A percentile compares a stretch with the other conserved stretches of the same genome.
These are phyloP conservation scores for Epinotia brunnichana DNA, from an alignment of 2,888 invertebrate genomes.

Conservation along the genomic window DNA sequence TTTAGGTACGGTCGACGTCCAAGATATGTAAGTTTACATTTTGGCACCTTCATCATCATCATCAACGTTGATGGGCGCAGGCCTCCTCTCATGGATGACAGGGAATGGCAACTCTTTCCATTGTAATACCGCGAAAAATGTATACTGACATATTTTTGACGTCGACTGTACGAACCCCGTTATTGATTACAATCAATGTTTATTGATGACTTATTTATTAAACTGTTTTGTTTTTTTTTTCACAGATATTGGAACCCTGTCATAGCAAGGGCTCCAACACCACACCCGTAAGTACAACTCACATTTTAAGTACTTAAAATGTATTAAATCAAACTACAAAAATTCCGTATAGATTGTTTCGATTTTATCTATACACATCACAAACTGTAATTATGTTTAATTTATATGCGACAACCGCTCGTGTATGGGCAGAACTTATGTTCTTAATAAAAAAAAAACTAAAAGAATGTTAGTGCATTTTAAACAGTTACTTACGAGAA, in stretches of 20 bases:
- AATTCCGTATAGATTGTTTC: not conserved
- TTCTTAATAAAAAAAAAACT: not conserved
- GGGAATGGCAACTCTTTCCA: too few relatives aligned
- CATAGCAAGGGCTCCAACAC: constrained; percentile 33
- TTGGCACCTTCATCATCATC: too few relatives aligned
- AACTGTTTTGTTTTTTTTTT: constrained; percentile 9
- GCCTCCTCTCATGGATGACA: too few relatives aligned
- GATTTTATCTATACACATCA: constrained; percentile 24
- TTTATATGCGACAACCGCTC: constrained; percentile 10
- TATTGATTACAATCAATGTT: not conserved
- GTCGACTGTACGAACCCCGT: too few relatives aligned
- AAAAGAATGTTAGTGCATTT: too few relatives aligned
- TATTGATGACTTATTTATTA: not conserved
- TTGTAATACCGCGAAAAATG: too few relatives aligned
- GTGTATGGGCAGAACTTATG: not conserved
- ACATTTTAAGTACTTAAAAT: not conserved
- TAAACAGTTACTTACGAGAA: too few relatives aligned
- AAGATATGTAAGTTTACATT: too few relatives aligned
- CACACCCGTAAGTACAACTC: constrained; percentile 40
- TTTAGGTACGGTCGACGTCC: too few relatives aligned
- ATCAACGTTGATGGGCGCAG: too few relatives aligned
- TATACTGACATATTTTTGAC: too few relatives aligned
- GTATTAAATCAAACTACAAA: not conserved
- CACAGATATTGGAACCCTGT: constrained; percentile 34
- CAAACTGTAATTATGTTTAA: not conserved